Conservation (phyloP, 2,888 invertebrate species). For the Penaeus monodon region DNA sequence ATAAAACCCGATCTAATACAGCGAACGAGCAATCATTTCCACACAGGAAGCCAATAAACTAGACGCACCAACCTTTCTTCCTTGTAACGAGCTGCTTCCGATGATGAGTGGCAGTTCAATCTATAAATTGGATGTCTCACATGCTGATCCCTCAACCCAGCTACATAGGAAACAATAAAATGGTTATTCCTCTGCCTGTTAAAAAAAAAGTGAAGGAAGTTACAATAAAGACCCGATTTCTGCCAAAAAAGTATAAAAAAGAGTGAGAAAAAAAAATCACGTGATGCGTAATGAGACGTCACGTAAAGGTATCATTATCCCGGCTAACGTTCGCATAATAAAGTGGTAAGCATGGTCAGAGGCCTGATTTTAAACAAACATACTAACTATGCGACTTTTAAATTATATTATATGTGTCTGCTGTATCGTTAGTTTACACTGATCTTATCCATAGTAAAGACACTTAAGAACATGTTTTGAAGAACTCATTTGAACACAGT, state of each 20-base stretch:
- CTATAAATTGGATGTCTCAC: constrained; percentile 29
- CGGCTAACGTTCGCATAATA: background rate
- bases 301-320: constrained; percentile 13
- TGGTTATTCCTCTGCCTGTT: background rate
- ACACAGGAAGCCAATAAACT: too few relatives aligned
- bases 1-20: too few relatives aligned
- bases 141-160: constrained; percentile 34
- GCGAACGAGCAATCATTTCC: too few relatives aligned
- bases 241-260: background rate
- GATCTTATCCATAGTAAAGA: too few relatives aligned
- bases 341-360: background rate
- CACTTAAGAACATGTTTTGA: too few relatives aligned
- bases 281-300: constrained; percentile 25
- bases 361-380: background rate
- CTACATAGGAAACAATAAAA: constrained; percentile 33
- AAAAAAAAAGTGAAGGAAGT: background rate
- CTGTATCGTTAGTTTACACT: too few relatives aligned
- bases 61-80: background rate
- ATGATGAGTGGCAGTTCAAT: constrained; percentile 38
- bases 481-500: too few relatives aligned
- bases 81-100: constrained; percentile 1
- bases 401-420: too few relatives aligned
- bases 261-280: background rate
- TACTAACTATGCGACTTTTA: too few relatives aligned
- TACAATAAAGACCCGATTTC: too few relatives aligned